Conservation (phyloP, 2,797 vertebrate genomes). For the Alectoris magna region DNA sequence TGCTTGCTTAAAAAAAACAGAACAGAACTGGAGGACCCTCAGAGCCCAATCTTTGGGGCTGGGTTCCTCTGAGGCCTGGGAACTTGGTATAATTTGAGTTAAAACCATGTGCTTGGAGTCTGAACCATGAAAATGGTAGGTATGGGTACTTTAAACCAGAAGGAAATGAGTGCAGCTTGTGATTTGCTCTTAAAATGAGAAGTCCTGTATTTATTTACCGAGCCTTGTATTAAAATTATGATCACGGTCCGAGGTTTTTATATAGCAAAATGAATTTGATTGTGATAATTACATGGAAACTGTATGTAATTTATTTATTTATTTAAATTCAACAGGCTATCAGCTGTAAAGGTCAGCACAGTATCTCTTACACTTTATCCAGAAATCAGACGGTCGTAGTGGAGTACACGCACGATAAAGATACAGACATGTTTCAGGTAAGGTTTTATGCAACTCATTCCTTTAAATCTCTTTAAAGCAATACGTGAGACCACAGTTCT, state of each 20-base stretch:
- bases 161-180: background rate
- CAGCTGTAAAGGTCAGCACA: slow-evolving; percentile 97
- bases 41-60: background rate
- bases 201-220: background rate
- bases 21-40: background rate
- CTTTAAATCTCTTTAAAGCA: background rate
- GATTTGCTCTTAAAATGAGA: background rate
- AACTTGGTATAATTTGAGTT: background rate
- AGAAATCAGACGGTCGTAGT: slow-evolving; percentile 98
- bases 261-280: slow-evolving; percentile 7
- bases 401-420: slow-evolving; percentile 96
- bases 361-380: slow-evolving; percentile 96
- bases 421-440: slow-evolving; percentile 99
- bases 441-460: background rate
- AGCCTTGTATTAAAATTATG: slow-evolving; percentile 24
- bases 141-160: background rate
- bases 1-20: background rate
- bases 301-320: background rate
- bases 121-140: background rate
- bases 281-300: background rate
- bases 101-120: background rate
- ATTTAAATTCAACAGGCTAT: slow-evolving; percentile 85
- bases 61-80: background rate
- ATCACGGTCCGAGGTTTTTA: background rate
- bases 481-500: background rate